Evolutionary conservation across 2,113 vertebrate species (phyloP).

Genomic region (Etia nguti): DNA sequence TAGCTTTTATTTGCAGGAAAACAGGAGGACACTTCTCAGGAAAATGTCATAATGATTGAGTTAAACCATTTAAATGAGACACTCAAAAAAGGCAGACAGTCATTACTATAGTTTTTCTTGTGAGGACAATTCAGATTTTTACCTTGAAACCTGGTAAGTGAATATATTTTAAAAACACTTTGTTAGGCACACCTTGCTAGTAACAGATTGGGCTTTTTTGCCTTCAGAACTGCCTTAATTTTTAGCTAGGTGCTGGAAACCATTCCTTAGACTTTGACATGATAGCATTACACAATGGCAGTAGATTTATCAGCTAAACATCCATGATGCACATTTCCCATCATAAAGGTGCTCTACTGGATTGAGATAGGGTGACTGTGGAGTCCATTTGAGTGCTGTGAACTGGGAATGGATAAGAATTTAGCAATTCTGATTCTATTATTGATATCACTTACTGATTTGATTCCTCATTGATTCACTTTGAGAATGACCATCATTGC

Average conservation of each 20-base stretch:
- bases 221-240: neutral
- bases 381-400: neutral
- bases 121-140: accelerated
- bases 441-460: neutral
- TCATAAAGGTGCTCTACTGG: neutral
- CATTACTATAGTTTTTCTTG: neutral
- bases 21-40: neutral
- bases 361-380: neutral
- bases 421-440: accelerated
- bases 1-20: neutral
- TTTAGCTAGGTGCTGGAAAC: neutral
- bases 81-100: neutral
- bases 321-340: neutral
- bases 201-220: neutral
- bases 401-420: neutral
- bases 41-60: neutral
- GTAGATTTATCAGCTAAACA: neutral
- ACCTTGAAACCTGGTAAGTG: neutral
- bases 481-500: neutral
- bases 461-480: neutral
- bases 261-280: neutral
- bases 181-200: accelerated
- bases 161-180: neutral
- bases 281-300: no score
- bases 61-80: neutral